Evolutionary conservation across 2,113 vertebrate genomes (phyloP), one percentile per base, ranked within the genome.

Genomic region (Numenius arquata): DNA sequence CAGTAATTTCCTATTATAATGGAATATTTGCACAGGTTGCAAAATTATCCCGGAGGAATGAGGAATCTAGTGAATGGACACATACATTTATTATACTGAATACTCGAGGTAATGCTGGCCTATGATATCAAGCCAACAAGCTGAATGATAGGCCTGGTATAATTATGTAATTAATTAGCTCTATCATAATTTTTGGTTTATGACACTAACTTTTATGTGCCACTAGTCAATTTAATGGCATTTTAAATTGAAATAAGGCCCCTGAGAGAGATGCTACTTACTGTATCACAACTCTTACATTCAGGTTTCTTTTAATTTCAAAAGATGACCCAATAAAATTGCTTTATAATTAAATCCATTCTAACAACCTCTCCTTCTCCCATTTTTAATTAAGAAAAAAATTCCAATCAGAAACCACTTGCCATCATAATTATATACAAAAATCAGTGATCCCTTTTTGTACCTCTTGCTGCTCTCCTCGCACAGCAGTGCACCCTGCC

Each of bases 251-350:
- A 89, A 97, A 41, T 59, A 95, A 80, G 78, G 68, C 73, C 95
- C 88, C 73, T 91, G 45, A 94, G 96, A 97, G 95, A 93, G 77
- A 84, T 83, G 68, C 19, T 88, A 82, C 96, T 93, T 86, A 96
- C 7, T 81, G 59, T 91, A 80, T 62, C 78, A 85, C 95, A 97
- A 95, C 96, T 96, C 93, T 92, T 91, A 72, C 58, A 61, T 86
- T 90, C 89, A n/a, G 85, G 87, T 93, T 93, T 95, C 81, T 95
- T 96, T 93, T 96, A 78, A 96, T 97, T 96, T 96, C 85, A 85
- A 92, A 94, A 97, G 90, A 97, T 95, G 96, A 96, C 95, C 96
- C 95, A 96, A 93, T 95, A 97, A 97, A 97, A 95, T 92, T 75
- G 76, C 59, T 88, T 94, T 93, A 89, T 95, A 96, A 98, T 96